Base-by-base conservation (phyloP, 2,113 vertebrate genomes). In the Scopus umbretta region DNA sequence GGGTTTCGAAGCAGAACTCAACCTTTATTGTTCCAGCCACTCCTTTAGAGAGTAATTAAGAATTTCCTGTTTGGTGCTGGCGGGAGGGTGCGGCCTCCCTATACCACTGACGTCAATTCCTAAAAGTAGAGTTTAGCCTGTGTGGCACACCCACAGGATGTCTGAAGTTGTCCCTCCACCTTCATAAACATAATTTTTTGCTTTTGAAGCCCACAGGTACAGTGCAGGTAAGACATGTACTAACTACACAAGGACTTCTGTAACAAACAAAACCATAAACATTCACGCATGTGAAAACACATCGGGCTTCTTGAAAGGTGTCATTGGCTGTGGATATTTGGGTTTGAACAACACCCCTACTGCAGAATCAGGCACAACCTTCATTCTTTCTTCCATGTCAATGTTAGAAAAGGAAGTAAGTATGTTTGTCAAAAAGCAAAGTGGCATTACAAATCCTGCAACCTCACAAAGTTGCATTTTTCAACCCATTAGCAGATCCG, bases 41-140 rank as follows among this genome's bases (percentile, higher is more conserved):
- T 97, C 97, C 96, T 91, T 83, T 6, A 34, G 14, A 80, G 62
- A 90, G 76, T 92, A 97, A 98, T 98, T 97, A 98, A 96, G 97
- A 96, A 87, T 80, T 94, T 97, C 98, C 96, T 97, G 95, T 92
- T 94, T 92, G 80, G 92, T 52, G 92, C 72, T 87, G 94, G 88
- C 73, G 92, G 87, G 52, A 94, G 96, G 95, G 97, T 80, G 86
- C 91, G 96, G 97, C 73, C 89, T 93, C 81, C 66, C 76, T 55
- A 34, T 34, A 91, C 75, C 62, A 73, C 65, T 88, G 95, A 97
- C 75, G 81, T 95, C 52, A 95, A 55, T 92, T 94, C 94, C 96
- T 97, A 96, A 98, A 98, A 95, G 74, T 66, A 96, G 97, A 78
- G 36, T 29, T 97, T 61, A 93, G 97, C 66, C 87, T 29, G 49